Evolutionary conservation across 2,797 vertebrate genomes (phyloP), one percentile per base, ranked within the genome.

Genomic region (Muraenolepis orangiensis): DNA sequence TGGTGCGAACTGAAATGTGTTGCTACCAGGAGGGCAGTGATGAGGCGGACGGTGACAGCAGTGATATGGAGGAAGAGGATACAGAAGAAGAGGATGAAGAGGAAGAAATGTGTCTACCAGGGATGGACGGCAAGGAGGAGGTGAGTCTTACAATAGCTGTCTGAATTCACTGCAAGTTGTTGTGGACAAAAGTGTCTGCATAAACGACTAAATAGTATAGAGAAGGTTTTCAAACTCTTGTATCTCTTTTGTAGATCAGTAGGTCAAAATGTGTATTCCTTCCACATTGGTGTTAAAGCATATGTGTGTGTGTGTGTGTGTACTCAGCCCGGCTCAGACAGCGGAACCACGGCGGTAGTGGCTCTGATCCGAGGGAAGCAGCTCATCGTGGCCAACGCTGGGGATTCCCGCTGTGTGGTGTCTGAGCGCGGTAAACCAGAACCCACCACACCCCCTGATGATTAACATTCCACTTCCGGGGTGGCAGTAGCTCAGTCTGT

Each of bases 91-190:
- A 91, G 72, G 91, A 96, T 1, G 95, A 95, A 73, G 96, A 97
- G 76, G 96, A 97, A 72, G 96, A 97, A 73, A 96, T 97, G 95
- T 96, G 96, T 92, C 91, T 99, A 77, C 97, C 97, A 66, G 97
- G 97, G 82, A 98, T 99, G 97, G 97, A 98, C 66, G 97, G 97
- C 74, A 99, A 98, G 86, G 98, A 99, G 84, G 98, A 99, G 96
- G 98, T 98, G 70, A 79, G 86, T 3, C 40, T 42, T 42, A 14
- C 40, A 42, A 42, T 42, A 42, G 13, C 13, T 12, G 16, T 42
- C 40, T 42, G 16, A 42, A 42, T 42, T 16, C 40, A 42, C 14
- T 16, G 13, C 5, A 16, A 1, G 40, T 1, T 42, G 13, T n/a
- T n/a, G n/a, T n/a, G n/a, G n/a, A n/a, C n/a, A n/a, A n/a, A n/a